Base-by-base conservation (phyloP, 2,888 invertebrate genomes). In the Apodemia duryi region DNA sequence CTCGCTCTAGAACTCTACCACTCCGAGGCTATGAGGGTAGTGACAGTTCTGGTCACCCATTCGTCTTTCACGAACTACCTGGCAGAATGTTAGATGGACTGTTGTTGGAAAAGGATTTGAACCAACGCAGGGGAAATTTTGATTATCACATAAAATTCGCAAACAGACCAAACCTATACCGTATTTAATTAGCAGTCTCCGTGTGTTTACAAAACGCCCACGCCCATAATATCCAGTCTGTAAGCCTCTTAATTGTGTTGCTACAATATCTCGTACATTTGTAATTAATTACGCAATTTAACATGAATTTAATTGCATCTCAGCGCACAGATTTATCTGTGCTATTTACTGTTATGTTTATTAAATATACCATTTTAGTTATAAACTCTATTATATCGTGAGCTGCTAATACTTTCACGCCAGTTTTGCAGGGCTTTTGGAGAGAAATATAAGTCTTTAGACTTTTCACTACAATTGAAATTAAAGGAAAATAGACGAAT, bases 301-400 rank as follows among this genome's bases (percentile, higher is more conserved):
- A 57, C 57, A 57, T 57, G 57, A 60, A 60, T 60, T 60, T 60
- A 60, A 60, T 60, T 60, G 57, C 57, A 60, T 32, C 57, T 60
- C 57, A 60, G 57, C 29, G 57, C 57, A 32, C 57, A 11, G 57
- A 60, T 60, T 60, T 60, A 60, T 60, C 57, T 60, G 57, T 60
- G 57, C 57, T 60, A 60, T 60, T 60, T 60, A 60, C 57, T 13
- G 57, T 60, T 60, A 60, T 60, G 35, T 60, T 60, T 57, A 57
- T 57, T 57, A 57, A 57, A 57, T 57, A 57, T 57, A 57, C 57
- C 13, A 32, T 57, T 57, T 57, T 57, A 57, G 57, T 57, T 6
- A 57, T 57, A 29, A 32, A 60, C 35, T 60, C 57, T 60, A 35
- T 54, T 21, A 51, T 51, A 51, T 46, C 13, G 46, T 51, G 49